These are phyloP conservation scores for Harpagoxenus sublaevis DNA, from an alignment of 2,888 invertebrate genomes.

Conservation along the genomic window DNA sequence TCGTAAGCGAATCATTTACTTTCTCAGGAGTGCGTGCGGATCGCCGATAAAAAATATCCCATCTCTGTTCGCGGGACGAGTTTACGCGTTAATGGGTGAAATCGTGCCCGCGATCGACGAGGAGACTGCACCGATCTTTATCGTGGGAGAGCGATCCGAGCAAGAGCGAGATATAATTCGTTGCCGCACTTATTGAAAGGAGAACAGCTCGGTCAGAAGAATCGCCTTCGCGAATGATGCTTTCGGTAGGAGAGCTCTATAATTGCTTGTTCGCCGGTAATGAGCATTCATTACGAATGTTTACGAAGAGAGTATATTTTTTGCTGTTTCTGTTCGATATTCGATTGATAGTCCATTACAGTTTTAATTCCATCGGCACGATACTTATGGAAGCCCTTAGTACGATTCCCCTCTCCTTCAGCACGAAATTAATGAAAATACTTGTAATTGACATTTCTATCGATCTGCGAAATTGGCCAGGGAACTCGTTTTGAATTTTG, in stretches of 20 bases:
- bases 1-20: constrained; percentile 49
- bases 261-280: constrained; percentile 1
- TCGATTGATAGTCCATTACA: constrained; percentile 22
- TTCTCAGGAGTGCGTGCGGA: constrained; percentile 53
- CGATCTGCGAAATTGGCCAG: background rate
- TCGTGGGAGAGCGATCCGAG: background rate
- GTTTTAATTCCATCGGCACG: constrained; percentile 11
- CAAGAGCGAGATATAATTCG: background rate
- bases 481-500: constrained; percentile 12
- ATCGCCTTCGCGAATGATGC: background rate
- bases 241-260: background rate
- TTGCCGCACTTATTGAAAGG: background rate
- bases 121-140: background rate
- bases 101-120: background rate
- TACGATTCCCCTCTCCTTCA: background rate
- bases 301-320: background rate
- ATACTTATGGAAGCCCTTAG: constrained; percentile 2
- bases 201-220: background rate
- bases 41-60: constrained; percentile 37
- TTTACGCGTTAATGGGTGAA: constrained; percentile 11
- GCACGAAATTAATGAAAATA: constrained; percentile 19
- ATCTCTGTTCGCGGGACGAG: constrained; percentile 14
- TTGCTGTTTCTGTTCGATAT: background rate
- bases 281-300: constrained; percentile 26
- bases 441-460: constrained; percentile 5